phyloP scores from a whole-genome alignment of 2,888 invertebrate species.

The Mythimna lalbum region DNA sequence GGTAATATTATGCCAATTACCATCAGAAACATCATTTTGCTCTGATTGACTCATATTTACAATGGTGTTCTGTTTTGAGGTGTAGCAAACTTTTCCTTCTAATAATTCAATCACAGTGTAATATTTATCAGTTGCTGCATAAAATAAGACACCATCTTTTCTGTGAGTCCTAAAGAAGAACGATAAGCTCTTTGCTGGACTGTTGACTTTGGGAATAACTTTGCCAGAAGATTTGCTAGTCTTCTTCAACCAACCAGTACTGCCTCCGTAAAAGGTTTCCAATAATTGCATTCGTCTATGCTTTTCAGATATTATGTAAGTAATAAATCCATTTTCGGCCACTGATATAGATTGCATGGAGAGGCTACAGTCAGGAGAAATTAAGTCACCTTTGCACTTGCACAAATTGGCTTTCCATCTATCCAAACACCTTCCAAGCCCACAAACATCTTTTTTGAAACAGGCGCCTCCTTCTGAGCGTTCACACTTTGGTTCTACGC shows the following conservation, averaged over 20 bases:
- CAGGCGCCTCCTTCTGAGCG: slow-evolving; percentile 93
- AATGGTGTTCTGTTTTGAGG: slow-evolving; percentile 94
- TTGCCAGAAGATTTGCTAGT: slow-evolving; percentile 74
- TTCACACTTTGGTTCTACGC: slow-evolving; percentile 94
- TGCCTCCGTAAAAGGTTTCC: slow-evolving; percentile 94
- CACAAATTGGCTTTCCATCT: slow-evolving; percentile 95
- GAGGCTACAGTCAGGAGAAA: slow-evolving; percentile 95
- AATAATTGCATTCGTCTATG: slow-evolving; percentile 96
- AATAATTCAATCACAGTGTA: slow-evolving; percentile 95
- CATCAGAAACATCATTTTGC: slow-evolving; percentile 93
- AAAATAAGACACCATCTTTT: slow-evolving; percentile 95
- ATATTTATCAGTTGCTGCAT: slow-evolving; percentile 96
- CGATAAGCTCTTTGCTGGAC: slow-evolving; percentile 93
- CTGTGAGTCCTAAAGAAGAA: slow-evolving; percentile 95
- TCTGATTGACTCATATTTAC: slow-evolving; percentile 95
- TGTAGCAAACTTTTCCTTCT: slow-evolving; percentile 94
- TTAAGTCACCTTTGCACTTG: slow-evolving; percentile 92
- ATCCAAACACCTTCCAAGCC: slow-evolving; percentile 94
- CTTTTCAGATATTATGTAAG: slow-evolving; percentile 95
- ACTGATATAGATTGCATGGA: slow-evolving; percentile 95
- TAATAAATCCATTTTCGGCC: slow-evolving; percentile 94
- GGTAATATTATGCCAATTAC: slow-evolving; percentile 97
- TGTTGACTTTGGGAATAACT: slow-evolving; percentile 77
- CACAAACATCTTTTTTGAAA: slow-evolving; percentile 88
- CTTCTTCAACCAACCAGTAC: slow-evolving; percentile 92